Evolutionary conservation across 2,797 vertebrate genomes (phyloP), one percentile per base, ranked within the genome.

Genomic region (Melanotaenia maccullochi): DNA sequence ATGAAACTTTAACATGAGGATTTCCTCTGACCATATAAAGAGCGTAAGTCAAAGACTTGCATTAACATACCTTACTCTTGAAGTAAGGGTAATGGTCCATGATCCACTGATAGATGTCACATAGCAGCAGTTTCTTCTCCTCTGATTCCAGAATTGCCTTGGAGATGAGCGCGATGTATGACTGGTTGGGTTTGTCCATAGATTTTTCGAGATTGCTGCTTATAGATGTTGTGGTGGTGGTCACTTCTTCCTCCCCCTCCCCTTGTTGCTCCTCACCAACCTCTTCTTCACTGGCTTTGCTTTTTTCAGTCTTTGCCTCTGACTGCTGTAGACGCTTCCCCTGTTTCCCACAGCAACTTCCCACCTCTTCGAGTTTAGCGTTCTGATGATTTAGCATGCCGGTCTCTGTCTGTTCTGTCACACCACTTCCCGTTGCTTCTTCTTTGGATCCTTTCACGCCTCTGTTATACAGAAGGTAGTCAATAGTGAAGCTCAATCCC

Each of bases 81-180:
- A 96, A 96, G 91, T 96, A 96, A 0, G 95, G 93, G 74, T 94
- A 96, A 57, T 94, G 90, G 69, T 96, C 95, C 95, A 96, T 96
- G 90, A 96, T 96, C 95, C 95, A 96, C 80, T 96, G 95, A 88
- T 96, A 96, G 91, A 96, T 96, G 73, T 96, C 95, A 18, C 95
- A 95, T 1, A 96, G 91, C 81, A 96, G 82, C 58, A 96, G 92
- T 80, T 96, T 96, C 89, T 96, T 96, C 59, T 94, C 93, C 0
- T 93, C 89, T 0, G 95, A 96, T 0, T 94, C 93, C 79, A 96
- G 90, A 85, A 96, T 96, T 24, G 95, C 95, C 63, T 93, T 95
- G 72, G 95, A 95, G 83, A 97, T 96, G 51, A 96, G 93, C 3
- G 95, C 94, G 0, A 96, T 95, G 87, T 96, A 96, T 22, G 95